Base-by-base conservation (phyloP, 2,113 vertebrate species). In the Hepsetus odoe region DNA sequence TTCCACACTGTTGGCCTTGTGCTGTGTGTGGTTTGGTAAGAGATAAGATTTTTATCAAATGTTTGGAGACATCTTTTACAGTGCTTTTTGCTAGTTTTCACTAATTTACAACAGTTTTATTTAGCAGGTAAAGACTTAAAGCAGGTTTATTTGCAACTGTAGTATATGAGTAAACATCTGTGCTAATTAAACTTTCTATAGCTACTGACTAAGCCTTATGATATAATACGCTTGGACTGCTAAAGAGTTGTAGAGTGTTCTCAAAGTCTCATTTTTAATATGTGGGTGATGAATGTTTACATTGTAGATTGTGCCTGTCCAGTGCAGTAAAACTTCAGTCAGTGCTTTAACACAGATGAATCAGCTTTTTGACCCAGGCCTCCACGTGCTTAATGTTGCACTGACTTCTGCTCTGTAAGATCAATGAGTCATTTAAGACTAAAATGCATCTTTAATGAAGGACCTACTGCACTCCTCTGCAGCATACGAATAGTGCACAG, bases 401-500 rank as follows among this genome's bases (percentile, higher is more conserved):
- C 5, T 26, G 66, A 59, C 5, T 33, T 20, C 20, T 32, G 53
- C 56, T 20, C 40, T 70, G n/a, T 24, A 42, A 24, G 64, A 69
- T 22, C 18, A 40, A 26, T 59, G 38, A 49, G 30, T 22, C 12
- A 14, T 8, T 70, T 40, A 20, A 0, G 49, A 2, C 20, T 53
- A 16, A 20, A 24, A 22, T 64, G 59, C n/a, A 2, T 30, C 24
- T 66, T 61, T 65, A 70, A 74, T 79, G 62, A 62, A 79, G 76
- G 62, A 76, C 33, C 62, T 64, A 24, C 71, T 70, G n/a, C 42
- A 68, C 53, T 55, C 59, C 72, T 80, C 76, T 74, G 40, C 82
- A 76, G 61, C 22, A 66, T 66, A 80, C 56, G 49, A 81, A 80
- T 71, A 56, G 40, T 80, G 51, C n/a, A 12, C 91, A 89, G 88